phyloP scores from a whole-genome alignment of 2,797 vertebrate genomes.

The Selene dorsalis region DNA sequence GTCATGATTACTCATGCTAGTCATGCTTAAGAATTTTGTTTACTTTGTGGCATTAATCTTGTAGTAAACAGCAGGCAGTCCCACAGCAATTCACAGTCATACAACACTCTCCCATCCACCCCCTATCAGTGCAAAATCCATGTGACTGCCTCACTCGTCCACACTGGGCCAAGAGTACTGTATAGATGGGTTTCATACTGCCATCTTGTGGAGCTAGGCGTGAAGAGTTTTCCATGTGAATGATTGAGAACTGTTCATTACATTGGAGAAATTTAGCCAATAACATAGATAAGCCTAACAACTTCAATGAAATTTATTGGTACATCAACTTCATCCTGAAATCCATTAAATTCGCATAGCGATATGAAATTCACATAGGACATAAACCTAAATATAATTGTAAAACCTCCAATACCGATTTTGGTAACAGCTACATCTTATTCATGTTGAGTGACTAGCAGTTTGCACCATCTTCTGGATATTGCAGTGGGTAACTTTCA shows the following conservation, averaged over 20 bases:
- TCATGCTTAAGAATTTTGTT: constrained; percentile 14
- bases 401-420: constrained; percentile 40
- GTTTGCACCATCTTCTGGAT: constrained; percentile 43
- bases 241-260: constrained; percentile 19
- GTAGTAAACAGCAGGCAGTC: constrained; percentile 57
- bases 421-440: constrained; percentile 49
- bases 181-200: constrained; percentile 74
- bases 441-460: constrained; percentile 16
- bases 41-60: constrained; percentile 43
- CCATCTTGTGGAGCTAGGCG: constrained; percentile 79
- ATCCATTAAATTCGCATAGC: constrained; percentile 50
- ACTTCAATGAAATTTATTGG: constrained; percentile 36
- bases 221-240: constrained; percentile 37
- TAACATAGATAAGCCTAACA: constrained; percentile 15
- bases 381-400: constrained; percentile 33
- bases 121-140: constrained; percentile 76
- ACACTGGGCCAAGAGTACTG: constrained; percentile 52
- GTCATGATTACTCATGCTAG: not conserved
- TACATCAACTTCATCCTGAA: constrained; percentile 60
- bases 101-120: constrained; percentile 57
- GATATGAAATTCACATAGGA: constrained; percentile 44
- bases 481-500: constrained; percentile 23
- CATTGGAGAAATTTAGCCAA: constrained; percentile 17
- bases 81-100: constrained; percentile 50
- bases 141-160: constrained; percentile 79